phyloP scores from a whole-genome alignment of 1,140 invertebrate species.

The Hormaphis cornu region DNA sequence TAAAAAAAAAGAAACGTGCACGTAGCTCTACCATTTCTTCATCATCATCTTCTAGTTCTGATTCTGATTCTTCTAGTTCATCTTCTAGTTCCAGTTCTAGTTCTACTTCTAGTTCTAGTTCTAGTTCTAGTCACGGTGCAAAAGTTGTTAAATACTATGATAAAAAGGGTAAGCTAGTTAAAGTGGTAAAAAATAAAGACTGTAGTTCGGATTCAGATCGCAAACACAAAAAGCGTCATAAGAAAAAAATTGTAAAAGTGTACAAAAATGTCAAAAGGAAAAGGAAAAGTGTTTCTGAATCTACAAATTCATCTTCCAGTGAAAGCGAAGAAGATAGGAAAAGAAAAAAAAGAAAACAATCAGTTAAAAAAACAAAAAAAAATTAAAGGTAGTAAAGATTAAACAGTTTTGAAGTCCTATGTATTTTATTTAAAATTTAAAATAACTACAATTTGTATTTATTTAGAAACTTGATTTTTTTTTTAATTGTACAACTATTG shows the following conservation, averaged over 20 bases:
- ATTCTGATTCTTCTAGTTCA: constrained; percentile 26
- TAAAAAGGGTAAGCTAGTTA: constrained; percentile 36
- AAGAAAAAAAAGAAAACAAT: constrained; percentile 10
- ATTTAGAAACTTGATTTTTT: neutral
- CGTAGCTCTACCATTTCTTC: neutral
- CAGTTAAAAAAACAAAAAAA: constrained; percentile 6
- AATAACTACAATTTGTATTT: neutral
- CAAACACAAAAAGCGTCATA: constrained; percentile 32
- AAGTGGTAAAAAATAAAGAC: constrained; percentile 35
- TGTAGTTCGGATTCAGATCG: constrained; percentile 29
- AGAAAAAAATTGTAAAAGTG: constrained; percentile 35
- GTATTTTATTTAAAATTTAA: neutral
- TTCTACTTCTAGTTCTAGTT: constrained; percentile 26
- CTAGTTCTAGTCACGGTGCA: constrained; percentile 27
- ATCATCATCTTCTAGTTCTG: neutral
- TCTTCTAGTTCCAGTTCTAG: constrained; percentile 32
- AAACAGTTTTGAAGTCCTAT: neutral
- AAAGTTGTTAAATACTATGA: constrained; percentile 36
- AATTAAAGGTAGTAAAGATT: neutral
- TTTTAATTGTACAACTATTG: neutral
- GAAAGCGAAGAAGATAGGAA: constrained; percentile 4
- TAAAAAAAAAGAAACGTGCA: constrained; percentile 34
- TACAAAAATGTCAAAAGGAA: constrained; percentile 31
- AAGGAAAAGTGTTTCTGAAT: neutral
- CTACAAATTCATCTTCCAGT: constrained; percentile 1